A percentile compares a stretch with the other conserved stretches of the same genome.
phyloP scores from a whole-genome alignment of 1,140 invertebrate species.

The Aradophagus sp. region DNA sequence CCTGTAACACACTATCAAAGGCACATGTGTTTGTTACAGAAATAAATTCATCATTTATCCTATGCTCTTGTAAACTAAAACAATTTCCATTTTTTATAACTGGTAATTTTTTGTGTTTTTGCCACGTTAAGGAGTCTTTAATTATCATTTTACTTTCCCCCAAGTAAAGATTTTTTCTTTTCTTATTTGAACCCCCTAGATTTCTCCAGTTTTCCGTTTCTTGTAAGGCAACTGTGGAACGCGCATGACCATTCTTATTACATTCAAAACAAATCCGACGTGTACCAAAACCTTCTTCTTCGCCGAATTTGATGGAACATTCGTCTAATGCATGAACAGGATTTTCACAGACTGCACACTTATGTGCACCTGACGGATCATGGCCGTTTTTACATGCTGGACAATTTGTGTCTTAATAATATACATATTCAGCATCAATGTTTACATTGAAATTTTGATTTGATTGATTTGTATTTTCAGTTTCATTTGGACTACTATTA shows the following conservation, averaged over 20 bases:
- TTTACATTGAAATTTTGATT: no score
- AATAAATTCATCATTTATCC: background rate
- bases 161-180: conserved; percentile 7
- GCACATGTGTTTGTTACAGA: conserved; percentile 3
- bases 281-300: conserved; percentile 1
- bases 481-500: no score
- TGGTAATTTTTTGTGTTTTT: conserved; percentile 1
- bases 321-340: background rate
- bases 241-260: background rate
- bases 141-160: background rate
- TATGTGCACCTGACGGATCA: no score
- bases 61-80: background rate
- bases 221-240: background rate
- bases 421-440: no score
- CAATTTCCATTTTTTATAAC: conserved; percentile 8
- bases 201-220: conserved; percentile 3
- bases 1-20: conserved; percentile 2
- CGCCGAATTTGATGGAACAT: background rate
- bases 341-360: background rate
- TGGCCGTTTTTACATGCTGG: no score
- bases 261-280: conserved; percentile 4
- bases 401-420: no score
- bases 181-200: background rate
- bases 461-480: no score
- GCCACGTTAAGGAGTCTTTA: conserved; percentile 8